Evolutionary conservation across 2,888 invertebrate genomes (phyloP), one percentile per base, ranked within the genome.

Genomic region (Parnassius smintheus): DNA sequence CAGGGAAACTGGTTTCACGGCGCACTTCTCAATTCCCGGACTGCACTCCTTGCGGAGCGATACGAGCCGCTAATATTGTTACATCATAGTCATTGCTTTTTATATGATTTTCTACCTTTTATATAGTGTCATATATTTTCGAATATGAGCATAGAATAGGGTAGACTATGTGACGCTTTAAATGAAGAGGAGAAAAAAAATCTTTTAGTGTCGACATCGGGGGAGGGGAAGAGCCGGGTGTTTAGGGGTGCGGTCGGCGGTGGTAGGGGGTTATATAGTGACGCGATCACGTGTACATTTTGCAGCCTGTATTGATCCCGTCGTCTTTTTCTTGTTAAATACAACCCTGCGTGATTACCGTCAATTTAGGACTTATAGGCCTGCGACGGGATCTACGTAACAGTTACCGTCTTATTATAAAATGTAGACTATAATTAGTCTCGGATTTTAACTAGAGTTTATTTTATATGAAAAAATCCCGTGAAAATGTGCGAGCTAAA

Each of bases 201-300:
- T 82, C 73, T 78, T 79, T 85, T 86, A 82, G 84, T 85, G 83
- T 82, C 85, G 82, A 82, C 86, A 80, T 78, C 75, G 81, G 79
- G 83, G 80, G 79, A 69, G 80, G 76, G 80, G 80, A 80, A 79
- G 75, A 77, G 72, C 78, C 85, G 86, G 89, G 83, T 86, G 83
- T 85, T 79, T 78, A 83, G 84, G 86, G 88, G 86, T 80, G 82
- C 80, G 80, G 79, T 77, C 80, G 80, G 81, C 78, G 83, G 85
- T 80, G 81, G 84, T 87, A 83, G 87, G 86, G 85, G 85, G 88
- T 86, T 90, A 87, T 88, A 87, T 89, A 90, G 91, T 90, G 88
- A 87, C 87, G 86, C 86, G 90, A 90, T 89, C 88, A 90, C 89
- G 90, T 91, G 89, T 90, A 89, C 86, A 88, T 89, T 91, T 91